phyloP scores from a whole-genome alignment of 2,888 invertebrate genomes.

The Bugulina stolonifera region DNA sequence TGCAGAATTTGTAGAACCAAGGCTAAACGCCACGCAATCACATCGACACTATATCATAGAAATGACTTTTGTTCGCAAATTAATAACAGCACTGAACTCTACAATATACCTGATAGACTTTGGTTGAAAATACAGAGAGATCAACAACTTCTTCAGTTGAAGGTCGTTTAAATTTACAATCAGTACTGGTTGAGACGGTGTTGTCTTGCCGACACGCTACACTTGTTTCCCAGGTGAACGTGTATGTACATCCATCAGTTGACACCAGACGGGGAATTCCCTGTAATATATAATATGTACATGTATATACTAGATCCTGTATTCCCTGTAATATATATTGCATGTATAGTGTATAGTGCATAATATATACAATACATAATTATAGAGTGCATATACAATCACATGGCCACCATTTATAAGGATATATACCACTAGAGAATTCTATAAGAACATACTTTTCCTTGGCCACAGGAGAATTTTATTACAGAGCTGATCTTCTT shows the following conservation, averaged over 20 bases:
- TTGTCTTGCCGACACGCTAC: background rate
- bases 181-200: background rate
- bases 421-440: background rate
- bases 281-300: no score
- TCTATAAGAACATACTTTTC: background rate
- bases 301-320: no score
- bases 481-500: background rate
- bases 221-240: background rate
- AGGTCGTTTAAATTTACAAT: background rate
- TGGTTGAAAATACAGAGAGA: background rate
- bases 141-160: background rate
- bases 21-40: no score
- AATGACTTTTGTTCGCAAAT: no score
- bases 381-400: no score
- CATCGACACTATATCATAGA: no score
- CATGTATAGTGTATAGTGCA: no score
- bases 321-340: no score
- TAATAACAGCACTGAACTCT: no score
- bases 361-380: no score
- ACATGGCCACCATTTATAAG: no score
- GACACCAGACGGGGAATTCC: background rate
- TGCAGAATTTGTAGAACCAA: no score
- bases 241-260: constrained; percentile 16
- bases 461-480: background rate
- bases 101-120: constrained; percentile 15